Percentiles rank a stretch among this genome's conserved stretches.
Evolutionary conservation across 2,888 invertebrate genomes (phyloP).

Genomic region (Cantharis lateralis): DNA sequence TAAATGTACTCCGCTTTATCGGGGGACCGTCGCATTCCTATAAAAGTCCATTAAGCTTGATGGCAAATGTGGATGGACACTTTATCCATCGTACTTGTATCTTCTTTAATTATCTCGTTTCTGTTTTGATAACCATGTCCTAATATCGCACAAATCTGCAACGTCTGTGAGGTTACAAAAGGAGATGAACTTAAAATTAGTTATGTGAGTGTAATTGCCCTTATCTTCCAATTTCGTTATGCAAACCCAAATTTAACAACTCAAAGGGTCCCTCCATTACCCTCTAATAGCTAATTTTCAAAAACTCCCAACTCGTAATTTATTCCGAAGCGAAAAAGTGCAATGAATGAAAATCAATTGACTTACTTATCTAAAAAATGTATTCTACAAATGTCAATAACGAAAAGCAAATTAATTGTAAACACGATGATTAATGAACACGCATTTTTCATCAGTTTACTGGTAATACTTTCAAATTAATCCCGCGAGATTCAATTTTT

Average conservation of each 20-base stretch:
- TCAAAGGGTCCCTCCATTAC: neutral
- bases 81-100: neutral
- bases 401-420: neutral
- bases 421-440: neutral
- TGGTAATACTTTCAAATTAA: neutral
- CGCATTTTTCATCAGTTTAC: neutral
- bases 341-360: neutral
- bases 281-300: neutral
- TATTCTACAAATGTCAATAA: neutral
- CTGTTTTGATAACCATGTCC: conserved; percentile 8
- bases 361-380: neutral
- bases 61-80: neutral
- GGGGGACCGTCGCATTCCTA: neutral
- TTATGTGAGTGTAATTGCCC: neutral
- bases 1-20: neutral
- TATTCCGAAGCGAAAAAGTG: neutral
- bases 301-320: neutral
- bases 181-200: neutral
- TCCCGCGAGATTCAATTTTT: neutral
- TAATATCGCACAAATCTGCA: neutral
- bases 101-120: conserved; percentile 8
- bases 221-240: neutral
- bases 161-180: neutral
- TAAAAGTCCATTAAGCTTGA: neutral
- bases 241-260: neutral